Base-by-base conservation (phyloP, 2,113 vertebrate genomes). In the Eulemur macaco region DNA sequence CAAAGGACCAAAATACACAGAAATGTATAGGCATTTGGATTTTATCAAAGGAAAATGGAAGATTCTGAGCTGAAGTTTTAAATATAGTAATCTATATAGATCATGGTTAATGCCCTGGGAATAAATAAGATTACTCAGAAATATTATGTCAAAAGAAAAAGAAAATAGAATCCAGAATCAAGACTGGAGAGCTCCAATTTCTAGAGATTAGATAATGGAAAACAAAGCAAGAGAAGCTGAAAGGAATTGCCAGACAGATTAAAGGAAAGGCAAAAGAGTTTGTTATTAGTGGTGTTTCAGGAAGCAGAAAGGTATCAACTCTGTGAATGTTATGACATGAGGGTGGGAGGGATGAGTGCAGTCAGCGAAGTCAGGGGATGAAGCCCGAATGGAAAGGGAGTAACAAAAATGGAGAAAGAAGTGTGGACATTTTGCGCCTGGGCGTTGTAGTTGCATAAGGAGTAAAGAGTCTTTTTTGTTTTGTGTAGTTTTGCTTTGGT, bases 71-170 rank as follows among this genome's bases (percentile, higher is more conserved):
- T 58, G 14, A 39, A 50, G 15, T 31, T 77, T 42, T 52, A 52
- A 39, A 60, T 54, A 39, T 3, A 54, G 34, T 52, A 77, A 64
- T 92, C 29, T 37, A 20, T 47, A 39, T 27, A 18, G 37, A 68
- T 89, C 23, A 39, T 15, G 21, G 10, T 50, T 60, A 68, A 42
- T 56, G 18, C 10, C 15, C 45, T 77, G 23, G 12, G 37, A 25
- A 68, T 81, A 81, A 25, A n/a, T 56, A 52, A 52, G 12, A 71
- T 73, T 64, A 88, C 47, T 13, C 47, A 71, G 25, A 71, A 29
- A 92, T 3, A 60, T 1, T 29, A 31, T 60, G 31, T 96, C 64
- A 86, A 94, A 95, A 87, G 91, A 64, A 86, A 80, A 78, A 69
- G 25, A 63, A 42, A n/a, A 56, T 27, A 71, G 34, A 90, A 88